Evolutionary conservation across 2,797 vertebrate genomes (phyloP).

Genomic region (Typhlichthys subterraneus): DNA sequence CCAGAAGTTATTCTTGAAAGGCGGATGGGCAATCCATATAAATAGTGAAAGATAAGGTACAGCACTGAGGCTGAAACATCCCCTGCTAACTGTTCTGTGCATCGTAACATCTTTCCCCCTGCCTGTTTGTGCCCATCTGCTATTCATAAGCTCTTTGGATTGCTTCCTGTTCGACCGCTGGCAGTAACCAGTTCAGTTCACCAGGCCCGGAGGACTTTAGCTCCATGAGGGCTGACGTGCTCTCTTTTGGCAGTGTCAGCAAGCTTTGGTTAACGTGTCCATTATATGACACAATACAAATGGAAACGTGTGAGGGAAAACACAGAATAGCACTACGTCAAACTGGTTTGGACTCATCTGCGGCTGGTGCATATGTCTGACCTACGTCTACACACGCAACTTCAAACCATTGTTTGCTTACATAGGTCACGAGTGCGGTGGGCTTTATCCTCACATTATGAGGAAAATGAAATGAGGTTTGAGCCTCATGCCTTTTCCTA

Average conservation of each 20-base stretch:
- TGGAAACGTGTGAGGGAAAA: not conserved
- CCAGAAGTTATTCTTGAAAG: too few relatives aligned
- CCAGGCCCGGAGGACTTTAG: slow-evolving; percentile 8
- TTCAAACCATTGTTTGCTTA: not conserved
- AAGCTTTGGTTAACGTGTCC: slow-evolving; percentile 18
- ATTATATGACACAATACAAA: slow-evolving; percentile 7
- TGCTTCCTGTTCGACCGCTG: slow-evolving; percentile 33
- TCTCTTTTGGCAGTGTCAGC: slow-evolving; percentile 2
- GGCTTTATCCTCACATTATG: slow-evolving; percentile 18
- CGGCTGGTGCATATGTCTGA: too few relatives aligned
- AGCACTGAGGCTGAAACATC: too few relatives aligned
- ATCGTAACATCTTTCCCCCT: slow-evolving; percentile 13
- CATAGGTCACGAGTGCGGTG: not conserved
- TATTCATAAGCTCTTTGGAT: slow-evolving; percentile 43
- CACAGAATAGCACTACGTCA: too few relatives aligned
- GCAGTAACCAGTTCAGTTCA: slow-evolving; percentile 37
- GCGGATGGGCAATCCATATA: too few relatives aligned
- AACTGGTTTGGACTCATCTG: too few relatives aligned
- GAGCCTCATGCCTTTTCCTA: not conserved
- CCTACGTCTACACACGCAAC: not conserved
- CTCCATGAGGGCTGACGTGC: not conserved
- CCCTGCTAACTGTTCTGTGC: not conserved
- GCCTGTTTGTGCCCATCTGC: slow-evolving; percentile 35
- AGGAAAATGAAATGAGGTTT: slow-evolving; percentile 9
- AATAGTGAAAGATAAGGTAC: too few relatives aligned